A percentile compares a stretch with the other conserved stretches of the same genome.
Conservation (phyloP, 2,113 vertebrate species). For the Callospermophilus lateralis region DNA sequence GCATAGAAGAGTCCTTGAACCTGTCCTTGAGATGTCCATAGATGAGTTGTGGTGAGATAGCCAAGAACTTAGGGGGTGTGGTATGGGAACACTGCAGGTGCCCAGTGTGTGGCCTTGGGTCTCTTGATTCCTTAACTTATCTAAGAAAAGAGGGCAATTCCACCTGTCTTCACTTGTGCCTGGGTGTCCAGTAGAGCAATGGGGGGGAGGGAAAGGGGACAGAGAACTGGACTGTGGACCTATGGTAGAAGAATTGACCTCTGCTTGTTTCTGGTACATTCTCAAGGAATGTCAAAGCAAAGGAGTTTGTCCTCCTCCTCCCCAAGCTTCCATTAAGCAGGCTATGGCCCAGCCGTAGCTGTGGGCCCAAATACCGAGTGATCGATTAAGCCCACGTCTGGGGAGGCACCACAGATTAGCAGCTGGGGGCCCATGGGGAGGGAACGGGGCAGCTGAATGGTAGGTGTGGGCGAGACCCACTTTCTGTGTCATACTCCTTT, state of each 20-base stretch:
- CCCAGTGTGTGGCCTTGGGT: neutral
- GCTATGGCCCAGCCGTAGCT: neutral
- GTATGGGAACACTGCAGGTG: neutral
- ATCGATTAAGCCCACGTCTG: neutral
- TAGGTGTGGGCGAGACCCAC: neutral
- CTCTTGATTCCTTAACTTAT: neutral
- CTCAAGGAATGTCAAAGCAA: neutral
- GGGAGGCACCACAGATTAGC: neutral
- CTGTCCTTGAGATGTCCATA: neutral
- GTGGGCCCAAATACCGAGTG: neutral
- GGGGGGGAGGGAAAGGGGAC: neutral
- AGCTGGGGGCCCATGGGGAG: neutral
- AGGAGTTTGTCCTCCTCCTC: neutral
- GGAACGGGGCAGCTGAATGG: neutral
- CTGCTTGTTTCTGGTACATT: neutral
- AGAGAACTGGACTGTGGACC: neutral
- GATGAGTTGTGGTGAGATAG: neutral
- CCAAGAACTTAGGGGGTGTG: neutral
- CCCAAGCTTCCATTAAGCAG: neutral
- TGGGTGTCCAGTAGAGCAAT: no score
- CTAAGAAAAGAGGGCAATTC: neutral
- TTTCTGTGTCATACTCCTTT: neutral
- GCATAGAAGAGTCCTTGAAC: no score
- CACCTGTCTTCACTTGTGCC: neutral
- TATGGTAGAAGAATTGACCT: neutral